Base-by-base conservation (phyloP, 2,113 vertebrate species). In the Oryzias melastigma region DNA sequence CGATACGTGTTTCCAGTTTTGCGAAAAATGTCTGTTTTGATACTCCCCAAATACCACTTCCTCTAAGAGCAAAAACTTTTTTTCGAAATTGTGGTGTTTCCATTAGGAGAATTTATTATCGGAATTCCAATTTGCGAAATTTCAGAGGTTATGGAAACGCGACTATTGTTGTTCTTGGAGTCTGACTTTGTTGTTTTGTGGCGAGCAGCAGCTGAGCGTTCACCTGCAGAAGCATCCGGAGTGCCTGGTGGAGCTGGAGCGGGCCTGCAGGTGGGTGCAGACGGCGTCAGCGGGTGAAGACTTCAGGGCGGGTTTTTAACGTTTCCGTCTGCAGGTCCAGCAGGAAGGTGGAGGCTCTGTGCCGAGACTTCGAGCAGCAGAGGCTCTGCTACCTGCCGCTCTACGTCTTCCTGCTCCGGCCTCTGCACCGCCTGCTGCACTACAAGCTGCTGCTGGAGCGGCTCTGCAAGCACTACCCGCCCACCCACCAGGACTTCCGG, bases 391-490 rank as follows among this genome's bases (percentile, higher is more conserved):
- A 98, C 86, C 89, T 99, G 66, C 95, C 97, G 7, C 91, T 99
- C 75, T 97, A 96, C 82, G 92, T 95, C 70, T 99, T 99, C 89
- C 92, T 99, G 15, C 94, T 98, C 67, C 90, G 95, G 35, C 97
- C 97, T 0, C 90, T 97, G 22, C 97, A 99, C 82, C 93, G 97
- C 72, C 93, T 98, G 20, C 93, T 98, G 91, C 97, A 98, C 92
- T 99, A 99, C 90, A 97, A 95, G 69, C 97, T 96, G 85, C 94
- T 98, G 82, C 93, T 99, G 89, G 95, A 98, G 88, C 88, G 94
- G 65, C 90, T 99, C 44, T 98, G 97, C 90, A 97, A 98, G 79
- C 92, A 97, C 86, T 96, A 96, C 82, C 90, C 93, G 0, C 94
- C 95, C 49, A 94, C 80, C 68, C 93, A 97, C 46, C 15, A 82